A percentile compares a stretch with the other conserved stretches of the same genome.
Conservation (phyloP, 2,888 invertebrate species). For the Platycnemis pennipes region DNA sequence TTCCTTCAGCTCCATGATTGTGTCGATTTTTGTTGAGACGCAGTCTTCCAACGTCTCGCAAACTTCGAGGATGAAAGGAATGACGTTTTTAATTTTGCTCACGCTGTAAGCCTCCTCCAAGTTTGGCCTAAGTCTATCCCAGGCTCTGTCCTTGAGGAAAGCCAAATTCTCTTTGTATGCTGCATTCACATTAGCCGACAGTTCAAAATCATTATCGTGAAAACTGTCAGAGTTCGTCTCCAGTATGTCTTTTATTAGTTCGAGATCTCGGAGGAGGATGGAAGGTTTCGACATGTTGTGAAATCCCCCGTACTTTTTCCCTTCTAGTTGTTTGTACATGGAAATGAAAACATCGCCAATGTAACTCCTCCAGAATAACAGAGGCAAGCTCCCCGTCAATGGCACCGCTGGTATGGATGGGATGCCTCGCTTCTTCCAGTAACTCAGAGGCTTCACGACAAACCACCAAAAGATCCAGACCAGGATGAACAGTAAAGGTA, state of each 20-base stretch:
- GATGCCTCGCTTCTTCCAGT: constrained; percentile 78
- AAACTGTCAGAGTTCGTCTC: constrained; percentile 32
- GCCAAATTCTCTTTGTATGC: constrained; percentile 13
- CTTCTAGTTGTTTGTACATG: constrained; percentile 11
- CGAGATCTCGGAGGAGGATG: constrained; percentile 40
- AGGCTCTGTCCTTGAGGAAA: neutral
- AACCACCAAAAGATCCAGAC: constrained; percentile 35
- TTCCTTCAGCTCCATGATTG: constrained; percentile 65
- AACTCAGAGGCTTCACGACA: neutral
- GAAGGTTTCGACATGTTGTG: constrained; percentile 39
- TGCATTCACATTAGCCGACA: neutral
- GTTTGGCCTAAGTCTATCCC: neutral
- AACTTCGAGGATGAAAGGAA: constrained; percentile 32
- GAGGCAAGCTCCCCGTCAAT: neutral
- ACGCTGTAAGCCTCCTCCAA: neutral
- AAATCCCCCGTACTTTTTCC: constrained; percentile 42
- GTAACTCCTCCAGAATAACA: constrained; percentile 21
- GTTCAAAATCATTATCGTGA: constrained; percentile 44
- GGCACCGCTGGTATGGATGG: constrained; percentile 74
- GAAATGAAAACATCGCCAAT: constrained; percentile 22
- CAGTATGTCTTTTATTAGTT: constrained; percentile 41
- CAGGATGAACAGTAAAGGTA: neutral
- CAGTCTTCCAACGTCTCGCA: constrained; percentile 76
- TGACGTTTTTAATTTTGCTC: neutral
- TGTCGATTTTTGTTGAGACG: constrained; percentile 38